phyloP scores from a whole-genome alignment of 2,888 invertebrate species.

The Oxyteleia sp. region DNA sequence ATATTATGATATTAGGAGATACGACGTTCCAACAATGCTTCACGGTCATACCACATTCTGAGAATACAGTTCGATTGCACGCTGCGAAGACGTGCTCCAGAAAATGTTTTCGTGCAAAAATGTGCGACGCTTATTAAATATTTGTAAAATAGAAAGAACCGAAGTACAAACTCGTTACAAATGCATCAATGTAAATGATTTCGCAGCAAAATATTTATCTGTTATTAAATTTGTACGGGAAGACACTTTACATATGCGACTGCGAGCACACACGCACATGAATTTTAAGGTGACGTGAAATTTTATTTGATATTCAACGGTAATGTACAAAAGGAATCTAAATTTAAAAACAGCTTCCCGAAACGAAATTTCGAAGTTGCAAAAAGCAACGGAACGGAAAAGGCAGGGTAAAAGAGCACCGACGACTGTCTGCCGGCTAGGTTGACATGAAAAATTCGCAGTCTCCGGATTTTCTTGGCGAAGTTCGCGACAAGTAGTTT shows the following conservation, averaged over 20 bases:
- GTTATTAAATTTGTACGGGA: no score
- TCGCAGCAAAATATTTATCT: neutral
- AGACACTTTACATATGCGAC: neutral
- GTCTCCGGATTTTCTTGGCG: slow-evolving; percentile 44
- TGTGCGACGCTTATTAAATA: neutral
- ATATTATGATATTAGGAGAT: slow-evolving; percentile 40
- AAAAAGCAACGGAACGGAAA: slow-evolving; percentile 22
- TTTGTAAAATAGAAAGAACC: no score
- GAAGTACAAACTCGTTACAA: no score
- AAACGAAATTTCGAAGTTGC: slow-evolving; percentile 30
- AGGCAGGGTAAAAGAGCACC: neutral
- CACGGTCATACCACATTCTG: slow-evolving; percentile 29
- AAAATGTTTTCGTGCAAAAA: slow-evolving; percentile 9
- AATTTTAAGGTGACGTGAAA: neutral
- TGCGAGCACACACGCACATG: neutral
- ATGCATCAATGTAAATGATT: neutral
- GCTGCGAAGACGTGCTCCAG: slow-evolving; percentile 18
- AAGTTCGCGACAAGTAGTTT: slow-evolving; percentile 50
- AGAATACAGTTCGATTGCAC: slow-evolving; percentile 33
- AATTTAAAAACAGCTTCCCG: slow-evolving; percentile 14
- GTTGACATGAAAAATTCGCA: slow-evolving; percentile 39
- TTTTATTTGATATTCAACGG: slow-evolving; percentile 13
- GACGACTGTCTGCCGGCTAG: slow-evolving; percentile 16
- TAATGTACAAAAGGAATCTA: slow-evolving; percentile 1
- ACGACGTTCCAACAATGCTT: slow-evolving; percentile 33